phyloP scores from a whole-genome alignment of 64 coral and sea anemone species.

The Porites australiensis region DNA sequence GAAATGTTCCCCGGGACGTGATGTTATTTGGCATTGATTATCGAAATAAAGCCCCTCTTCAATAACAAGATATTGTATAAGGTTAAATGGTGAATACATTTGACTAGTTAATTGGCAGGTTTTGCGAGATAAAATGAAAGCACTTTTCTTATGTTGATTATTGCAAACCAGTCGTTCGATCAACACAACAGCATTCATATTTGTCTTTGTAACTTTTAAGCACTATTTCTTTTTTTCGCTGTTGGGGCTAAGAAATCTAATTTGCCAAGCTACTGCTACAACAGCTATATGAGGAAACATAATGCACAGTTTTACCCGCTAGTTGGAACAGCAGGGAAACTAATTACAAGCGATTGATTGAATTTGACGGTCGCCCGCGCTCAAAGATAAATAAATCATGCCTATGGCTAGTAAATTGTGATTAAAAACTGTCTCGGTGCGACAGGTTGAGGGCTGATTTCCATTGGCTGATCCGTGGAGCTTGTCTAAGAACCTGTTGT shows the following conservation, averaged over 20 bases:
- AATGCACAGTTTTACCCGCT: background rate
- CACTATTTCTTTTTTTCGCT: background rate
- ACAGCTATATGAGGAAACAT: background rate
- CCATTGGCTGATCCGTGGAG: constrained; percentile 71
- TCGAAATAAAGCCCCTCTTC: background rate
- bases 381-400: constrained; percentile 29
- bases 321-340: background rate
- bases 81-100: constrained; percentile 73
- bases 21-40: constrained; percentile 4
- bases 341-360: constrained; percentile 26
- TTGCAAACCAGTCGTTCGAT: constrained; percentile 10
- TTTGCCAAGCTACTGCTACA: background rate
- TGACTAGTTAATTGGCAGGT: constrained; percentile 68
- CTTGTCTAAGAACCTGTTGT: constrained; percentile 72
- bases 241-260: background rate
- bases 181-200: background rate
- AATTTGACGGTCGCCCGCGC: background rate
- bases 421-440: constrained; percentile 44
- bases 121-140: constrained; percentile 75
- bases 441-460: constrained; percentile 1
- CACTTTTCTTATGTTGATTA: constrained; percentile 64
- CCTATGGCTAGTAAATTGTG: constrained; percentile 56
- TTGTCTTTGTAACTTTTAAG: background rate
- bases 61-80: constrained; percentile 65
- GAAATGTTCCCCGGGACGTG: background rate